Base-by-base conservation (phyloP, 2,888 invertebrate genomes). In the Enoplolaimus lenunculus region DNA sequence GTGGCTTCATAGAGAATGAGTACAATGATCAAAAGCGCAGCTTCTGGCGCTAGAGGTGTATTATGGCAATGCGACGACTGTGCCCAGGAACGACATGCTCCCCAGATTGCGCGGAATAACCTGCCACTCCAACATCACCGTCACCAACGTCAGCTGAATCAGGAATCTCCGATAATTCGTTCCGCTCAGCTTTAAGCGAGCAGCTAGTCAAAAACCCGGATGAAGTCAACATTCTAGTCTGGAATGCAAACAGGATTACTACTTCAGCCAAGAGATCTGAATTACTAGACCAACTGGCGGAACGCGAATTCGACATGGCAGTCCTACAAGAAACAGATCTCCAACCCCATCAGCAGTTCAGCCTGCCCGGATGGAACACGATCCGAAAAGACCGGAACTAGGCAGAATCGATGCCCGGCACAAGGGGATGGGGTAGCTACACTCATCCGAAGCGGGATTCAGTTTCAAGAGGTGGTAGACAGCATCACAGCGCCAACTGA, bases 291-390 rank as follows among this genome's bases (percentile, higher is more conserved):
- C 16, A 21, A 21, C 57, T 57, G 16, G 57, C 16, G 16, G 57
- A 57, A 57, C 16, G 57, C 16, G 16, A n/a, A 16, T 62, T 16
- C 62, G 62, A 62, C n/a, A 3, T 62, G 7, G 62, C 62, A 13
- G 29, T 62, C 16, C 28, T 62, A 29, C 62, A 62, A 62, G 62
- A 62, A 62, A 16, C 62, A n/a, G 13, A 62, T 3, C 62, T 62
- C 7, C 7, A 62, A n/a, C 62, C 62, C 7, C 7, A 62, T 29
- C 16, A 3, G 28, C 7, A 13, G 29, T 29, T 62, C 7, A 29
- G 62, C 31, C n/a, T 57, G 16, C 16, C 16, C 16, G 62, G 62
- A 26, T 62, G n/a, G 7, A 13, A 3, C n/a, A 13, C 28, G 29
- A 13, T 13, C n/a, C 7, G 62, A 31, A 62, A 62, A 62, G 62